A percentile compares a stretch with the other conserved stretches of the same genome.
These are phyloP conservation scores for Eospalax fontanierii DNA, from an alignment of 2,797 vertebrate species.

Conservation along the genomic window DNA sequence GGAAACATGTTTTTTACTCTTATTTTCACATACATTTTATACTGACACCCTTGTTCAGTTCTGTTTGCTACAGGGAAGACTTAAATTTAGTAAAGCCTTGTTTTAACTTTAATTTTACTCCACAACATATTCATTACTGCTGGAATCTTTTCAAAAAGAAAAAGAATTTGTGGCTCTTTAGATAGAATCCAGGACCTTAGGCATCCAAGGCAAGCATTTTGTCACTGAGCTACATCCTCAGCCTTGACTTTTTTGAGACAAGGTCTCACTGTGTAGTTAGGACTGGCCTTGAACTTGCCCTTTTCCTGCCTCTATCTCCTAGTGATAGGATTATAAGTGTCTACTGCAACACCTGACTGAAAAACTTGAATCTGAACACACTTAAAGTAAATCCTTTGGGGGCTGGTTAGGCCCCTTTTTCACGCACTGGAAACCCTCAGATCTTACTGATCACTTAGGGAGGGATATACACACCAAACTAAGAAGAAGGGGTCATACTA, in stretches of 20 bases:
- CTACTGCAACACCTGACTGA: background rate
- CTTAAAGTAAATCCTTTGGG: background rate
- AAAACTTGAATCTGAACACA: conserved; percentile 3
- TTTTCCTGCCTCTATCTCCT: background rate
- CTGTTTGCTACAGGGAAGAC: background rate
- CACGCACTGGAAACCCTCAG: too few species aligned
- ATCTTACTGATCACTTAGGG: background rate
- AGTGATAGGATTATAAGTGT: background rate
- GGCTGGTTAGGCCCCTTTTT: background rate
- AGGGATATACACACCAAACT: background rate
- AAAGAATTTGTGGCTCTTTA: background rate
- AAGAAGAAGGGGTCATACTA: background rate
- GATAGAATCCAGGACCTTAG: background rate
- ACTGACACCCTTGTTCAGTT: background rate
- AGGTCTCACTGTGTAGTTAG: background rate
- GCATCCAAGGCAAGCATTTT: background rate
- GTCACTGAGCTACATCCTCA: background rate
- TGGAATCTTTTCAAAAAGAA: background rate
- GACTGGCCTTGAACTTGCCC: background rate
- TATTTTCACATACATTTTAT: background rate
- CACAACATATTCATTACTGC: background rate
- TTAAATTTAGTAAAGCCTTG: background rate
- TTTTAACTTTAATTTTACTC: conserved; percentile 36
- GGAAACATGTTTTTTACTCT: background rate
- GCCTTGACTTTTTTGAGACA: background rate